A percentile compares a stretch with the other conserved stretches of the same genome.
phyloP scores from a whole-genome alignment of 2,888 invertebrate genomes.

The Lycia hirtaria region DNA sequence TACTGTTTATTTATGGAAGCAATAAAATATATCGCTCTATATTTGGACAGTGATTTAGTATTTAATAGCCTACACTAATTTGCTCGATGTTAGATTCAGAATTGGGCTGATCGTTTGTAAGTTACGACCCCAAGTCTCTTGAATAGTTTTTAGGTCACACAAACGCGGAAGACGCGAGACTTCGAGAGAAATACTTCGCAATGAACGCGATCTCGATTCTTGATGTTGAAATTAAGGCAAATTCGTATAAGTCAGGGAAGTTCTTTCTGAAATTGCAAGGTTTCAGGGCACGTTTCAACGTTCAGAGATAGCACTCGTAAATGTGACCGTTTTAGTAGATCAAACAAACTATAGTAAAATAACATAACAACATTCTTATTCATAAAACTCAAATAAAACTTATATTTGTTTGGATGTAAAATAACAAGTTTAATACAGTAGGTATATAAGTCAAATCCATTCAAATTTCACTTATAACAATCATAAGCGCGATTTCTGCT shows the following conservation, averaged over 20 bases:
- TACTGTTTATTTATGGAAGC: slow-evolving; percentile 18
- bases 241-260: slow-evolving; percentile 3
- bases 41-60: slow-evolving; percentile 23
- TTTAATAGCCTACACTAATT: slow-evolving; percentile 20
- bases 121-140: slow-evolving; percentile 43
- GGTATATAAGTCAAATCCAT: no score
- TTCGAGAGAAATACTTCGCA: slow-evolving; percentile 16
- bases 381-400: no score
- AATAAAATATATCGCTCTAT: slow-evolving; percentile 28
- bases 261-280: not conserved
- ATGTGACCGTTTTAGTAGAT: not conserved
- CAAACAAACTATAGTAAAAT: no score
- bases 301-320: not conserved
- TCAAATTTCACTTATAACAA: no score
- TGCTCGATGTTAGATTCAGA: slow-evolving; percentile 22
- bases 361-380: no score
- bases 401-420: no score
- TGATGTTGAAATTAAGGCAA: slow-evolving; percentile 12
- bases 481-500: no score
- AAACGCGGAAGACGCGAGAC: slow-evolving; percentile 19
- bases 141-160: slow-evolving; percentile 41
- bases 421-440: no score
- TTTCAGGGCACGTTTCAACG: not conserved
- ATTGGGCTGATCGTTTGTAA: slow-evolving; percentile 41
- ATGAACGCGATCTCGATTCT: slow-evolving; percentile 8